These are phyloP conservation scores for Chromis chromis DNA, from an alignment of 2,797 vertebrate genomes.

Conservation along the genomic window DNA sequence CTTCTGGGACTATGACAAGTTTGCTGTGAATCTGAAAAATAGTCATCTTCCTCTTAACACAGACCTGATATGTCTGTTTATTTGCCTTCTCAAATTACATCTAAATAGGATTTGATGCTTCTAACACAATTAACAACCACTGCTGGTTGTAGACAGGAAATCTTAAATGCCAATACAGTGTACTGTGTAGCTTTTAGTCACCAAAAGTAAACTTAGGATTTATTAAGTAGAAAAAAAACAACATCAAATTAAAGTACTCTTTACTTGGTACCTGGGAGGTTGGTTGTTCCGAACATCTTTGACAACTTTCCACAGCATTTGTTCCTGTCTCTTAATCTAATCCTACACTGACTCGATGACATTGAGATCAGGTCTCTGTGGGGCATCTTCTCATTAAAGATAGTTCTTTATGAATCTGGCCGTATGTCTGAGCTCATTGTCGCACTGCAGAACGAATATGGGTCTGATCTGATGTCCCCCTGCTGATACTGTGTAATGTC, in stretches of 20 bases:
- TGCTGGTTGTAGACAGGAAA: slow-evolving; percentile 16
- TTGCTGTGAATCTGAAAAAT: slow-evolving; percentile 40
- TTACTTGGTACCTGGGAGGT: background rate
- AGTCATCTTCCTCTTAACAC: slow-evolving; percentile 29
- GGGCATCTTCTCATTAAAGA: background rate
- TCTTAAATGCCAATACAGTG: slow-evolving; percentile 11
- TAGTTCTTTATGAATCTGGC: background rate
- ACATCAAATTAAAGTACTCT: background rate
- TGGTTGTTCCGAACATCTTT: background rate
- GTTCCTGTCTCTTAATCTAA: background rate
- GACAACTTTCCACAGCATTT: background rate
- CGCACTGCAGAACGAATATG: background rate
- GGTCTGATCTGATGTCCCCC: background rate
- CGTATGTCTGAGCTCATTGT: background rate
- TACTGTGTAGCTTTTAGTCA: background rate
- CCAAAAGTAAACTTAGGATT: background rate
- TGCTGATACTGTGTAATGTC: background rate
- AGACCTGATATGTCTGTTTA: slow-evolving; percentile 9
- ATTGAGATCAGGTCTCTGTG: background rate
- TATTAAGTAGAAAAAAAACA: background rate
- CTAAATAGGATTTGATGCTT: slow-evolving; percentile 34
- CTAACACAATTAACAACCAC: slow-evolving; percentile 34
- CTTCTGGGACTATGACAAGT: slow-evolving; percentile 26
- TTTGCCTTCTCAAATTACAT: slow-evolving; percentile 26
- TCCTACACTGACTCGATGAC: background rate